A percentile compares a stretch with the other conserved stretches of the same genome.
phyloP scores from a whole-genome alignment of 2,797 vertebrate species.

The Schizopygopsis malacanthus region DNA sequence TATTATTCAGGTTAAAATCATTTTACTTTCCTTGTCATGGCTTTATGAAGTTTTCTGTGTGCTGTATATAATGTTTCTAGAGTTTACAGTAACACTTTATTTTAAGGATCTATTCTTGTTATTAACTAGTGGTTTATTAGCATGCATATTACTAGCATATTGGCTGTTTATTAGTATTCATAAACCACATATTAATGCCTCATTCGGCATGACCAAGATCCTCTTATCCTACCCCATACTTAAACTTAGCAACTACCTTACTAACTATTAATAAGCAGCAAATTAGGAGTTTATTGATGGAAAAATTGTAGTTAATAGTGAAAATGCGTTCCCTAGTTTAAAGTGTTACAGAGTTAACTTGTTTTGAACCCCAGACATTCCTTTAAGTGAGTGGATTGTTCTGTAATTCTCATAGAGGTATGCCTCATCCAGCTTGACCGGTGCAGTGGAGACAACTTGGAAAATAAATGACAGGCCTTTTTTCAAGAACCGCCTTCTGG shows the following conservation, averaged over 20 bases:
- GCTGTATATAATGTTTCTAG: background rate
- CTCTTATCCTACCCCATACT: background rate
- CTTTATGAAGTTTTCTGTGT: background rate
- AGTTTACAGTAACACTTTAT: background rate
- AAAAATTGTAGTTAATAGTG: too few relatives aligned
- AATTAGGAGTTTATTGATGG: background rate
- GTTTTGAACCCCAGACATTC: background rate
- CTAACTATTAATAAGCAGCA: background rate
- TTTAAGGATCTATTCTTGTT: background rate
- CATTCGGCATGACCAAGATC: background rate
- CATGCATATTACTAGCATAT: background rate
- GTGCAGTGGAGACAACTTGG: slow-evolving; percentile 53
- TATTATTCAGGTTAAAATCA: background rate
- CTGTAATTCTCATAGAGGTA: slow-evolving; percentile 31
- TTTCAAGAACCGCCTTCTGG: slow-evolving; percentile 43
- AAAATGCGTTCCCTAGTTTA: too few relatives aligned
- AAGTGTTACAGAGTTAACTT: background rate
- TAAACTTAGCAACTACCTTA: background rate
- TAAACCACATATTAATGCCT: background rate
- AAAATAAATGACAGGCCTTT: slow-evolving; percentile 65
- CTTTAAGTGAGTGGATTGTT: slow-evolving; percentile 58
- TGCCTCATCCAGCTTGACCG: slow-evolving; percentile 55
- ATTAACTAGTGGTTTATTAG: background rate
- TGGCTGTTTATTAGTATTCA: background rate
- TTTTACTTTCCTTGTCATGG: background rate